Evolutionary conservation across 2,888 invertebrate species (phyloP), one percentile per base, ranked within the genome.

Genomic region (Pterobdella sp.): DNA sequence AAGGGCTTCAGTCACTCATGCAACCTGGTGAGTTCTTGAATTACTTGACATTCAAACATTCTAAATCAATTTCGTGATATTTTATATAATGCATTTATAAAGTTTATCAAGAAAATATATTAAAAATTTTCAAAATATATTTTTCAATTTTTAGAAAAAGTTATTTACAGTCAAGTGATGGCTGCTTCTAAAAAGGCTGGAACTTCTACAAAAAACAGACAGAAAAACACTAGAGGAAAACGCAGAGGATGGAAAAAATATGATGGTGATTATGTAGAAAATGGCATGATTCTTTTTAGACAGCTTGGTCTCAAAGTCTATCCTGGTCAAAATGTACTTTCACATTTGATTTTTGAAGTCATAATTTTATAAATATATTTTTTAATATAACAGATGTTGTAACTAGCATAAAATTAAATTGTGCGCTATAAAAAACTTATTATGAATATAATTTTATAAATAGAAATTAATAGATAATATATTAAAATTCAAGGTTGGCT

Each of bases 401-500:
- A 18, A 18, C 52, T n/a, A 49, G 14, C 14, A 18, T 14, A 49
- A 49, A 49, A 18, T 14, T 49, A 18, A 18, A 49, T 49, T 49
- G 14, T 18, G n/a, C n/a, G 52, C 14, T 49, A 18, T 49, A 49
- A 18, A 49, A 18, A 49, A 49, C 14, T 49, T 49, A 49, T 49
- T 49, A 49, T 14, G 14, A 18, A 49, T 49, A 18, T 18, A 49
- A 18, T 18, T 49, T 49, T 14, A 49, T 18, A 49, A 49, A 49
- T 49, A 49, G 52, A 49, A 49, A n/a, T n/a, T n/a, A n/a, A n/a
- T n/a, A n/a, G n/a, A n/a, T n/a, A n/a, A n/a, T n/a, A n/a, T n/a
- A n/a, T n/a, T n/a, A 49, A 4, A 1, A 63, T 49, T 14, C 7
- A 42, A 93, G 93, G 93, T 93, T 78, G 91, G 91, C 0, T 87